Conservation (phyloP, 2,888 invertebrate genomes). For the Pimpla rufipes region DNA sequence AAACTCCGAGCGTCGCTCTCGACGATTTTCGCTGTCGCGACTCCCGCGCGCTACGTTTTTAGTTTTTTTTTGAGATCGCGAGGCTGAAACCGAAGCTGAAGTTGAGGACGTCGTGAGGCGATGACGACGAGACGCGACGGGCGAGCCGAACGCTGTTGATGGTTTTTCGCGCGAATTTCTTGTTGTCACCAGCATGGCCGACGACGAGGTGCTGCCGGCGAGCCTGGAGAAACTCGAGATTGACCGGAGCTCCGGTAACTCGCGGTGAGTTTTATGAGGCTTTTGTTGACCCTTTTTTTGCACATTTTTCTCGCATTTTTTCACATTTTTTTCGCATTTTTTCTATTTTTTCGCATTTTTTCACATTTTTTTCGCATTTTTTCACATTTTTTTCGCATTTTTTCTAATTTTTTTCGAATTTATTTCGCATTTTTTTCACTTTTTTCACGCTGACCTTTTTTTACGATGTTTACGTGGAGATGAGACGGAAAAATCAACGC, state of each 20-base stretch:
- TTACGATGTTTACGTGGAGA: too few relatives aligned
- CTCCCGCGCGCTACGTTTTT: too few relatives aligned
- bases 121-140: not conserved
- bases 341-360: not conserved
- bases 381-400: too few relatives aligned
- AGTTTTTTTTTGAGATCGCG: constrained; percentile 22
- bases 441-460: too few relatives aligned
- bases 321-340: not conserved
- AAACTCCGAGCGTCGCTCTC: too few relatives aligned
- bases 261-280: constrained; percentile 78
- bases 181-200: constrained; percentile 76
- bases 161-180: constrained; percentile 10
- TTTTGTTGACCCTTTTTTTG: too few relatives aligned
- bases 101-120: not conserved
- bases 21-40: too few relatives aligned
- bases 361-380: too few relatives aligned
- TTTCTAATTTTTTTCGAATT: too few relatives aligned
- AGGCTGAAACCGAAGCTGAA: not conserved
- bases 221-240: constrained; percentile 82
- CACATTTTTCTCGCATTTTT: not conserved
- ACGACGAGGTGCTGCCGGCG: constrained; percentile 82
- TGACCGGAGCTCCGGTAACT: constrained; percentile 75
- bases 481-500: too few relatives aligned
- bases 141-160: not conserved
- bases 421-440: too few relatives aligned